phyloP scores from a whole-genome alignment of 1,140 invertebrate species.

The Drosophila oshimai region DNA sequence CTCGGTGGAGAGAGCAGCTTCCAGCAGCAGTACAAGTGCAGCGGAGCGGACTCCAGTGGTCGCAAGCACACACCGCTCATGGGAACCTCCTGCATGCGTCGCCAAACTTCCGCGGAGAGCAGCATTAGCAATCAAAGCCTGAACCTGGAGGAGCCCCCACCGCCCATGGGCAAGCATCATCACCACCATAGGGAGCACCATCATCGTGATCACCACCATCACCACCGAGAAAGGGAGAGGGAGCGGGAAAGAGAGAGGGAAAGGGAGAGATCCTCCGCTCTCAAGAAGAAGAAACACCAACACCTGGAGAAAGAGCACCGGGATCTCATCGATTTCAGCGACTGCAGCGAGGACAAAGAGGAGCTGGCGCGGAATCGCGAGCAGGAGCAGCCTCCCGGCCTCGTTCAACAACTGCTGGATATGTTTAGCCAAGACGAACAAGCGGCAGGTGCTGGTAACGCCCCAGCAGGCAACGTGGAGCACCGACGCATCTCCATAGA shows the following conservation, averaged over 20 bases:
- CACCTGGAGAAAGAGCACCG: conserved; percentile 21
- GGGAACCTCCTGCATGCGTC: conserved; percentile 69
- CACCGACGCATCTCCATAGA: conserved; percentile 72
- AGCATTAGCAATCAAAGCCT: conserved; percentile 82
- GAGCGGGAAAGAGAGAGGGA: conserved; percentile 1
- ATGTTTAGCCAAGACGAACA: conserved; percentile 50
- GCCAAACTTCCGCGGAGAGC: conserved; percentile 81
- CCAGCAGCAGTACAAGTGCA: conserved; percentile 80
- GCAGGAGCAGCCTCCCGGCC: conserved; percentile 22
- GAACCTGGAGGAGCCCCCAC: conserved; percentile 64
- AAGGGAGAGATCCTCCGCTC: background rate
- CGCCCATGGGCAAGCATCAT: conserved; percentile 33
- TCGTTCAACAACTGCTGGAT: conserved; percentile 55
- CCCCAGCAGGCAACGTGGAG: conserved; percentile 44
- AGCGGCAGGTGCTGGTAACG: background rate
- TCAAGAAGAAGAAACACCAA: conserved; percentile 61
- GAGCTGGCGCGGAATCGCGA: conserved; percentile 16
- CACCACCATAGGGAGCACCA: conserved; percentile 45
- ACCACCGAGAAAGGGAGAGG: conserved; percentile 40
- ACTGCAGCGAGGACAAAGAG: conserved; percentile 69
- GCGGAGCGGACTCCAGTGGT: conserved; percentile 54
- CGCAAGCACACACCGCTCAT: conserved; percentile 67
- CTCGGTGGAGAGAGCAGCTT: conserved; percentile 71
- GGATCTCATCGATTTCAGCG: conserved; percentile 78
- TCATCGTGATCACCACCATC: conserved; percentile 52